Percentiles rank a stretch among this genome's conserved stretches.
phyloP scores from a whole-genome alignment of 2,113 vertebrate species.

The Hepsetus odoe region DNA sequence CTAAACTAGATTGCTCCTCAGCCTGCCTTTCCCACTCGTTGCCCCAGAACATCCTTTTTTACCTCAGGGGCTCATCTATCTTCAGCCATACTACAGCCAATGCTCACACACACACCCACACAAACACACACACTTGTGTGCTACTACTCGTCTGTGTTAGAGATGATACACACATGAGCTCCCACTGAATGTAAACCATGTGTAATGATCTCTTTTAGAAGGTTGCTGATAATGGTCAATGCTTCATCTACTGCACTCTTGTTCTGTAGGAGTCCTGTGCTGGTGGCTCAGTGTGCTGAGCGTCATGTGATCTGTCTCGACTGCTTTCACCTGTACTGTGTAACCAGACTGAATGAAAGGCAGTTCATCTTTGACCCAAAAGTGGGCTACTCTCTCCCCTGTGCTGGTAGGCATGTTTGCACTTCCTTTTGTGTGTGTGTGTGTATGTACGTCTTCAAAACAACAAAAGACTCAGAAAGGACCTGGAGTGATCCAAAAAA shows the following conservation, averaged over 20 bases:
- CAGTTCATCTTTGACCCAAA: conserved; percentile 79
- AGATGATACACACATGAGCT: background rate
- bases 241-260: background rate
- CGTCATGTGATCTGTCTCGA: conserved; percentile 91
- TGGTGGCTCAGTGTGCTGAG: conserved; percentile 84
- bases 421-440: background rate
- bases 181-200: no score
- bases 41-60: conserved; percentile 13
- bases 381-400: conserved; percentile 89
- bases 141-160: background rate
- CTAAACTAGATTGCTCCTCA: conserved; percentile 14
- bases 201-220: background rate
- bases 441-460: no score
- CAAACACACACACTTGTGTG: background rate
- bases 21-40: background rate
- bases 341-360: conserved; percentile 85
- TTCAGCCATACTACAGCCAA: background rate
- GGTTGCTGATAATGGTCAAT: background rate
- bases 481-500: no score
- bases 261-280: conserved; percentile 80
- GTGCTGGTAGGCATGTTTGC: conserved; percentile 78
- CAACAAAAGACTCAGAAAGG: no score
- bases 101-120: conserved; percentile 13
- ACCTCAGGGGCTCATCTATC: conserved; percentile 25
- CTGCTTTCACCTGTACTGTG: conserved; percentile 88